phyloP scores from a whole-genome alignment of 2,888 invertebrate genomes.

The Rutpela maculata region DNA sequence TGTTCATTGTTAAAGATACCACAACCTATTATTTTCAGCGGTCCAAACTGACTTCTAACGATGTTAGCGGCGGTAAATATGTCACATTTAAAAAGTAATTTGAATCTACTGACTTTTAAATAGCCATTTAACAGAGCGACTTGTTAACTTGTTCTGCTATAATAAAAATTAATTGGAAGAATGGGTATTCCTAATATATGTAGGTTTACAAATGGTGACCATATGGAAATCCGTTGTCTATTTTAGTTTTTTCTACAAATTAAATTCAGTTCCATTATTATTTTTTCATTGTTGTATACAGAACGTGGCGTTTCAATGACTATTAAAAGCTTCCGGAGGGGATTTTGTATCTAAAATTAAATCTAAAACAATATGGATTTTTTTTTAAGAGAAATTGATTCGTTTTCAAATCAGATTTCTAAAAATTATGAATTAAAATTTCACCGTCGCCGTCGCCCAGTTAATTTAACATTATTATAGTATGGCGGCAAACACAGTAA shows the following conservation, averaged over 20 bases:
- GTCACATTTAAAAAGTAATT: slow-evolving; percentile 9
- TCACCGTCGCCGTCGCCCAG: too few relatives aligned
- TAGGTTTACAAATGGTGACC: not conserved
- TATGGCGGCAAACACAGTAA: too few relatives aligned
- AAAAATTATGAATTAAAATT: too few relatives aligned
- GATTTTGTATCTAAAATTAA: not conserved
- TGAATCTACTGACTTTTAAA: slow-evolving; percentile 11
- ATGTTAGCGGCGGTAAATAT: not conserved
- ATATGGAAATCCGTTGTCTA: not conserved
- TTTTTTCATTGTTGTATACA: too few relatives aligned
- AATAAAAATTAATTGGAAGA: slow-evolving; percentile 15
- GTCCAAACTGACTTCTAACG: not conserved
- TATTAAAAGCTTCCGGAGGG: too few relatives aligned
- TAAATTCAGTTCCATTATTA: too few relatives aligned
- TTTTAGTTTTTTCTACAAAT: too few relatives aligned
- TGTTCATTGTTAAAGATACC: not conserved
- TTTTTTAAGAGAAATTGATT: too few relatives aligned
- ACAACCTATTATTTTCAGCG: not conserved
- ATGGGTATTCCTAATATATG: not conserved
- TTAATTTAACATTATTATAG: too few relatives aligned
- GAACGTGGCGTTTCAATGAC: too few relatives aligned
- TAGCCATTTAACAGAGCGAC: not conserved
- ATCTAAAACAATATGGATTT: too few relatives aligned
- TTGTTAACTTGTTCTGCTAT: not conserved
- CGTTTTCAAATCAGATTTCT: too few relatives aligned